These are phyloP conservation scores for Buathra laborator DNA, from an alignment of 2,888 invertebrate species.

Conservation along the genomic window DNA sequence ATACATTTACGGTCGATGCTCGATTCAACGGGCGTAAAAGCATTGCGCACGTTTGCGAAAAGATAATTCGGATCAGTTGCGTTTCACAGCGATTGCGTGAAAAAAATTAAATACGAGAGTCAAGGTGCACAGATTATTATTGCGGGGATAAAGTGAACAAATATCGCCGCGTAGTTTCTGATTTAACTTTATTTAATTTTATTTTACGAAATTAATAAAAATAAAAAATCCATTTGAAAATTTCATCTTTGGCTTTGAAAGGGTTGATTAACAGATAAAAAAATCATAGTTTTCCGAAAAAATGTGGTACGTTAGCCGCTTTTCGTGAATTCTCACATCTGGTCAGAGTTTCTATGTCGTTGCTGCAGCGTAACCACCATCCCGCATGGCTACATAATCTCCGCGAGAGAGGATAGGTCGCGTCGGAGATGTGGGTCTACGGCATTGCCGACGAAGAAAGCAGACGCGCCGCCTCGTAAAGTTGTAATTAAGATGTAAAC, in stretches of 20 bases:
- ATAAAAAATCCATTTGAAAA: neutral
- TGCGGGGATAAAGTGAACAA: too few relatives aligned
- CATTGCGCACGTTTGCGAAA: neutral
- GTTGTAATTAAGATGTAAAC: conserved; percentile 66
- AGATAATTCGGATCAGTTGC: neutral
- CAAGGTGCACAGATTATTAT: too few relatives aligned
- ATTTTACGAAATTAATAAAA: neutral
- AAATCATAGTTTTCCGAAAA: neutral
- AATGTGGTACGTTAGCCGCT: conserved; percentile 11
- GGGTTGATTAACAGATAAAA: neutral
- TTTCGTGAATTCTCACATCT: conserved; percentile 8
- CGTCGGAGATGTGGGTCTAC: conserved; percentile 26
- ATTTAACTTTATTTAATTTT: too few relatives aligned
- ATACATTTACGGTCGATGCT: conserved; percentile 15
- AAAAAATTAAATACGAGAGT: too few relatives aligned
- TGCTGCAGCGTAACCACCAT: conserved; percentile 38
- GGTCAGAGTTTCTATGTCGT: conserved; percentile 9
- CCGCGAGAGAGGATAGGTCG: conserved; percentile 38
- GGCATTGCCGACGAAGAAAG: conserved; percentile 48
- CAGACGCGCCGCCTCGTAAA: conserved; percentile 53
- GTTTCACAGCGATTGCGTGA: neutral
- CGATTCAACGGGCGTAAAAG: conserved; percentile 24
- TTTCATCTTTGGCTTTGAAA: neutral
- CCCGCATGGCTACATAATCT: conserved; percentile 58
- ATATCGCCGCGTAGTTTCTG: too few relatives aligned